Base-by-base conservation (phyloP, 2,888 invertebrate species). In the Dryadula phaetusa region DNA sequence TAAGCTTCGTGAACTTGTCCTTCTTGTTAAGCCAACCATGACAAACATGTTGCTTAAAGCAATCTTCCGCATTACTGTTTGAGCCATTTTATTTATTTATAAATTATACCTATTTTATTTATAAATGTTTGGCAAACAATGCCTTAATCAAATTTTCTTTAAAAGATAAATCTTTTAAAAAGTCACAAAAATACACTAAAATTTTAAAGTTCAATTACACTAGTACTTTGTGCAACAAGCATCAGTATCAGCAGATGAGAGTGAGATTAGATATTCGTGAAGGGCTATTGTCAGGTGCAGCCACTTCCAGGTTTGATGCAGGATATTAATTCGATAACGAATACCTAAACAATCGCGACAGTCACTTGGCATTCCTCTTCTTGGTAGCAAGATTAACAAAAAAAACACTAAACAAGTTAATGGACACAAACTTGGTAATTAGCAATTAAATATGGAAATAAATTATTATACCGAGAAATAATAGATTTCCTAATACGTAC, bases 221-320 rank as follows among this genome's bases (percentile, higher is more conserved):
- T 89, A 92, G 77, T 84, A 83, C 80, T 70, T 80, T 75, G 78
- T 72, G 72, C 78, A 79, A 75, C 83, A 83, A 78, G 88, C 88
- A 78, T 96, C 94, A 90, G 95, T 95, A 90, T 96, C 95, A 81
- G 95, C 95, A 76, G 96, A 94, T 74, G 95, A 96, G 80, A 97
- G 94, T 78, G 96, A 95, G 90, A 97, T 96, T 81, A 98, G 94
- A 83, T 97, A 97, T 82, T 97, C 96, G 94, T 98, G 97, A 70
- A 97, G 94, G 79, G 95, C 96, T 82, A 96, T 96, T 75, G 97
- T 98, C 90, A 97, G 97, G 88, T 98, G 97, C 88, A 98, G 93
- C 97, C 97, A 98, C 97, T 97, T 97, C 96, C 97, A 97, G 86
- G 97, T 98, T 93, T 97, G 97, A 93, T 97, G 97, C 92, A 97